phyloP scores from a whole-genome alignment of 2,888 invertebrate genomes.

The Anarsia innoxiella region DNA sequence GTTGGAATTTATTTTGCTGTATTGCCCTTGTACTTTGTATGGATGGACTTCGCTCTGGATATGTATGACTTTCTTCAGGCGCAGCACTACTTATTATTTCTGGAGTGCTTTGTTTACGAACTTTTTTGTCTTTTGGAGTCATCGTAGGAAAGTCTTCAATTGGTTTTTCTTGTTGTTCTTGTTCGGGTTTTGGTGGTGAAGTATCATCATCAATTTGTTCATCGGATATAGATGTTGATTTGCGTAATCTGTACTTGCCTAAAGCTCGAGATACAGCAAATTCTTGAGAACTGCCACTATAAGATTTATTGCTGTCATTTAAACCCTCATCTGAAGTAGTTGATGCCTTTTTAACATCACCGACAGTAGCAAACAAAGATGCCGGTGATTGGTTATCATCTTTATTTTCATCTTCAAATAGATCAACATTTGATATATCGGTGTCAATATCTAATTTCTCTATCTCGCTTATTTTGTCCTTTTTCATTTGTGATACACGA shows the following conservation, averaged over 20 bases:
- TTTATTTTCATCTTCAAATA: slow-evolving; percentile 77
- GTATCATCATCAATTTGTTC: slow-evolving; percentile 78
- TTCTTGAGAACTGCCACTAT: slow-evolving; percentile 83
- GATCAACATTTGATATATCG: slow-evolving; percentile 75
- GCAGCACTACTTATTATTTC: slow-evolving; percentile 52
- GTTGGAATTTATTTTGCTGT: slow-evolving; percentile 72
- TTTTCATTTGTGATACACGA: slow-evolving; percentile 71
- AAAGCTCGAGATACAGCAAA: slow-evolving; percentile 88
- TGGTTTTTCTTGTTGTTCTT: slow-evolving; percentile 35
- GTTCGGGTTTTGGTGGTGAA: slow-evolving; percentile 51
- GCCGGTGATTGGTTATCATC: slow-evolving; percentile 78
- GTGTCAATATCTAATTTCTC: slow-evolving; percentile 75
- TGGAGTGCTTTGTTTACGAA: slow-evolving; percentile 47
- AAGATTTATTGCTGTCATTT: slow-evolving; percentile 70
- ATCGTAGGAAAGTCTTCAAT: slow-evolving; percentile 31
- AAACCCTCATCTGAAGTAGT: slow-evolving; percentile 76
- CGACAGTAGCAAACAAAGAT: slow-evolving; percentile 83
- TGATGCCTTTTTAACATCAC: slow-evolving; percentile 80
- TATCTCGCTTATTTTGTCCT: slow-evolving; percentile 61
- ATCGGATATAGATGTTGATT: slow-evolving; percentile 82
- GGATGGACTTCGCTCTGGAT: slow-evolving; percentile 80
- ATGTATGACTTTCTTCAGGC: slow-evolving; percentile 62
- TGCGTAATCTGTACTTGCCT: slow-evolving; percentile 85
- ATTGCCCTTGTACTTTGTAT: slow-evolving; percentile 76
- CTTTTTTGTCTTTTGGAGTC: slow-evolving; percentile 42